phyloP scores from a whole-genome alignment of 2,113 vertebrate genomes.

The Platichthys stellatus region DNA sequence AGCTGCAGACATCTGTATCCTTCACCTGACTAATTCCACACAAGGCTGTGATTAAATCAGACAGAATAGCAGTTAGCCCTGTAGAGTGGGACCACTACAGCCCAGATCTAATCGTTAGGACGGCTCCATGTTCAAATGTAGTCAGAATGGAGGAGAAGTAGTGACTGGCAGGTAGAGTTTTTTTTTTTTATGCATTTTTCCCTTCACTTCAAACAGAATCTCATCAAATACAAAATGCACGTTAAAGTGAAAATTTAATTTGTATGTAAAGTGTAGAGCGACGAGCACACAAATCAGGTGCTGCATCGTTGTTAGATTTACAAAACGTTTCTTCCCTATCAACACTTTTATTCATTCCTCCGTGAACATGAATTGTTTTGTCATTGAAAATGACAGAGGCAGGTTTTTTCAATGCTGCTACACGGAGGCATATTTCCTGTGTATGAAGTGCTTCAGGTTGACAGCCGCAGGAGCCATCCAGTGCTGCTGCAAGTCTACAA shows the following conservation, averaged over 20 bases:
- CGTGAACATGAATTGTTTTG: conserved; percentile 7
- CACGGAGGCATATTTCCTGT: conserved; percentile 14
- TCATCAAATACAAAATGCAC: conserved; percentile 18
- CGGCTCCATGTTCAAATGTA: conserved; percentile 31
- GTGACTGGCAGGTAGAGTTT: conserved; percentile 30
- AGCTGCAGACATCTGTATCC: conserved; percentile 3
- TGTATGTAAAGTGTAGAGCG: neutral
- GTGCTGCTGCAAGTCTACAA: conserved; percentile 11
- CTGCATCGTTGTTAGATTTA: conserved; percentile 11
- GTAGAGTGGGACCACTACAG: conserved; percentile 5
- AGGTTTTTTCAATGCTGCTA: conserved; percentile 23
- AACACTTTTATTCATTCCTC: neutral
- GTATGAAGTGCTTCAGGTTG: conserved; percentile 19
- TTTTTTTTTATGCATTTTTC: conserved; percentile 25
- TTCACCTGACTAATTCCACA: conserved; percentile 36
- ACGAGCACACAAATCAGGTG: conserved; percentile 5
- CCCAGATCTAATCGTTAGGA: conserved; percentile 38
- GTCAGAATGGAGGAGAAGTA: conserved; percentile 27
- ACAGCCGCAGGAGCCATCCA: conserved; percentile 23
- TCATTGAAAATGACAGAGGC: conserved; percentile 17
- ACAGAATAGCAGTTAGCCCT: neutral
- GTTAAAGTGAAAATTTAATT: neutral
- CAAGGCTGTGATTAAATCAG: conserved; percentile 40
- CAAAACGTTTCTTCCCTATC: neutral
- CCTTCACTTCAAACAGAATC: conserved; percentile 36